Evolutionary conservation across 1,140 invertebrate species (phyloP).

Genomic region (Carposina sasakii): DNA sequence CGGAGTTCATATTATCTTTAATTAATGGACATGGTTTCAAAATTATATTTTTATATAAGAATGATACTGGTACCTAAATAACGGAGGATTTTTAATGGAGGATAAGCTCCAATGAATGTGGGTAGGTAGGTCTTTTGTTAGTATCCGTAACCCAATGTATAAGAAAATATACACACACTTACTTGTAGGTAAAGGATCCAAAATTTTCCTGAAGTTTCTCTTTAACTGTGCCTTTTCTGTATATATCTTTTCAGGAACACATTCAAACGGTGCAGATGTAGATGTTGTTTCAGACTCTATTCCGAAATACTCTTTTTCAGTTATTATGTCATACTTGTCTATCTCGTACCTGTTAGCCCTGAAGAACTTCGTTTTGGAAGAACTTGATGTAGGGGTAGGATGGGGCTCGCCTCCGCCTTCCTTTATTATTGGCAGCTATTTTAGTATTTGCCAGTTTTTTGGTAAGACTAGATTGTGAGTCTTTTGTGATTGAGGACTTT

Average conservation of each 20-base stretch:
- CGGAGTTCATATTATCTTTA: too few relatives aligned
- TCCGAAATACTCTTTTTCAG: constrained; percentile 33
- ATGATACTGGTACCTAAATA: too few relatives aligned
- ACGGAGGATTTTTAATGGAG: too few relatives aligned
- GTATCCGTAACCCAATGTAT: not conserved
- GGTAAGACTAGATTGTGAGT: too few relatives aligned
- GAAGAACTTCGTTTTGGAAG: constrained; percentile 43
- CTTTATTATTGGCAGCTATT: too few relatives aligned
- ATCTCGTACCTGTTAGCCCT: constrained; percentile 18
- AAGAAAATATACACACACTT: constrained; percentile 2
- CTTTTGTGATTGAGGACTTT: too few relatives aligned
- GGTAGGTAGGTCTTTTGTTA: not conserved
- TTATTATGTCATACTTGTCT: constrained; percentile 25
- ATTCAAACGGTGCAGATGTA: constrained; percentile 37
- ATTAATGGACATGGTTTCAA: too few relatives aligned
- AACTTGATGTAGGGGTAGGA: constrained; percentile 22
- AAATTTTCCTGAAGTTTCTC: constrained; percentile 35
- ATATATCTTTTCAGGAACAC: constrained; percentile 39
- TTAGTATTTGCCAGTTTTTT: too few relatives aligned
- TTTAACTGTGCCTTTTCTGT: constrained; percentile 31
- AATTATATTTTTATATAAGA: too few relatives aligned
- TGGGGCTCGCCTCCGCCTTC: too few relatives aligned
- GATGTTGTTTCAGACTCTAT: constrained; percentile 38
- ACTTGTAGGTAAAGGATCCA: constrained; percentile 43
- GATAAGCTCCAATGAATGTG: not conserved